Conservation (phyloP, 2,888 invertebrate genomes). For the Helleia helle region DNA sequence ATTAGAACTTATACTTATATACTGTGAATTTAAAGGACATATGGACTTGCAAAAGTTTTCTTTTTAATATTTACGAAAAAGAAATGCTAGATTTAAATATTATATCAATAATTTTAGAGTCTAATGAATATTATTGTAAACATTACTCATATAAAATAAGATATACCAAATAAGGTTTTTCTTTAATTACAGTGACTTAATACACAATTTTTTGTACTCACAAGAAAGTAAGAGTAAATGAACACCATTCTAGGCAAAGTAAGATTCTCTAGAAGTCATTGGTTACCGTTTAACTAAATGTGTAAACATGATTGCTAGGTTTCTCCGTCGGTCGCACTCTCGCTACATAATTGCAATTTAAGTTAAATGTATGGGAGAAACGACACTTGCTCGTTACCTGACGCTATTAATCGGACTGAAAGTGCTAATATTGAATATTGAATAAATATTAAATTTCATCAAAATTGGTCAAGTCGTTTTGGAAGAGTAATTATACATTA, state of each 20-base stretch:
- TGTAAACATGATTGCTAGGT: slow-evolving; percentile 15
- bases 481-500: too few species aligned
- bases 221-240: slow-evolving; percentile 9
- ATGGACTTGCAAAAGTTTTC: too few species aligned
- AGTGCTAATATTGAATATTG: too few species aligned
- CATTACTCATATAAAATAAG: too few species aligned
- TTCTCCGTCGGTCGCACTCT: slow-evolving; percentile 20
- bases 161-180: background rate
- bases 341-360: slow-evolving; percentile 23
- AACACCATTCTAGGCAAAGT: background rate
- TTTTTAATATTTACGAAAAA: too few species aligned
- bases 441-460: too few species aligned
- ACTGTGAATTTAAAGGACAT: too few species aligned
- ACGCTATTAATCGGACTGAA: background rate
- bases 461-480: too few species aligned
- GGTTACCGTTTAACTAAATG: slow-evolving; percentile 10
- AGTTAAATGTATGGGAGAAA: slow-evolving; percentile 5
- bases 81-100: too few species aligned
- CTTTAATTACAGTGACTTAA: background rate
- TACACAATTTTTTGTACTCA: background rate
- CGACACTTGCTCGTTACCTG: background rate
- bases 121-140: too few species aligned
- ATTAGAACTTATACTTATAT: too few species aligned
- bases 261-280: slow-evolving; percentile 5
- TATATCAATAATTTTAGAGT: too few species aligned